Evolutionary conservation across 2,113 vertebrate species (phyloP), one percentile per base, ranked within the genome.

Genomic region (Ornithorhynchus anatinus): DNA sequence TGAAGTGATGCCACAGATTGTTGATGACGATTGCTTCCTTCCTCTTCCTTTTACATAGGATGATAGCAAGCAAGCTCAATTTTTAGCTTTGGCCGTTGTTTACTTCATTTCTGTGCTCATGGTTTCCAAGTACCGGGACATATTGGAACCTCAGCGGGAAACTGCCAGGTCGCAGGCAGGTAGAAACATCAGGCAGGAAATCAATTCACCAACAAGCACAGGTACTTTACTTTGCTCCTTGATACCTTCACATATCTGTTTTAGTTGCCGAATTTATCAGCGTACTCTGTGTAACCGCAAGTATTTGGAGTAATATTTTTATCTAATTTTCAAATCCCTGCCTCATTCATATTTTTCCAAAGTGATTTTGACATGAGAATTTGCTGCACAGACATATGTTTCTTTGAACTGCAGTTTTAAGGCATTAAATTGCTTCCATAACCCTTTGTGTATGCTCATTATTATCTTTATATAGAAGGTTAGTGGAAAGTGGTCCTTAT

Each of bases 21-120:
- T n/a, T n/a, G n/a, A n/a, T n/a, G n/a, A n/a, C n/a, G n/a, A n/a
- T n/a, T n/a, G 31, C 39, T 45, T 3, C 73, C 10, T 79, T 51
- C 33, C 42, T 76, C 84, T 87, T 59, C 14, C 2, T 76, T 67
- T 32, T 62, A 63, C 20, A 14, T 81, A 99, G 98, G 98, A 99
- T 4, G 98, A 99, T 87, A 99, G 98, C 86, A 99, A 99, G 52
- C 98, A 99, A 77, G 98, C 98, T 54, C 97, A 99, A 77, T 99
- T 99, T 86, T 92, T 99, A 77, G 98, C 98, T 32, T 91, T 99
- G 89, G 98, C 98, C 1, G 98, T 99, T 5, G 97, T 99, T 65
- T 99, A 99, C 92, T 99, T 99, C 81, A 99, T 99, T 82, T 99
- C 98, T 0, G 98, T 99, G 66, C 93, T 99, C 71, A 99, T 99